Percentiles rank a stretch among this genome's conserved stretches.
Evolutionary conservation across 2,888 invertebrate species (phyloP).

Genomic region (Antitype chi): DNA sequence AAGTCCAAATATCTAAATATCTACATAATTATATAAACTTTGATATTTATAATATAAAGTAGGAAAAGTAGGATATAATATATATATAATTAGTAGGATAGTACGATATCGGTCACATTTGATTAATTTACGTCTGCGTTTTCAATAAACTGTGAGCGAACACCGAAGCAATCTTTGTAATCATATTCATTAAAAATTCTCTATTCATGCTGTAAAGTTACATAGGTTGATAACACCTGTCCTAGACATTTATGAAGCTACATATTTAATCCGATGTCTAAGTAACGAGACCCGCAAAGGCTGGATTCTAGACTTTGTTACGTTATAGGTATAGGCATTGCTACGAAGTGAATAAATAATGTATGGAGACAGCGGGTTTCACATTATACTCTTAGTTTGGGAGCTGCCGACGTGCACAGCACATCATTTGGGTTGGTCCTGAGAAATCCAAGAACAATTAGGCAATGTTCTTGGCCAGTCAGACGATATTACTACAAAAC

Average conservation of each 20-base stretch:
- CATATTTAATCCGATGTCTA: slow-evolving; percentile 50
- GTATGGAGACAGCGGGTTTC: slow-evolving; percentile 37
- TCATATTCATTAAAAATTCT: slow-evolving; percentile 7
- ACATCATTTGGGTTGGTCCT: background rate
- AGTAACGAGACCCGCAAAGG: slow-evolving; percentile 36
- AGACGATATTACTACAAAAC: background rate
- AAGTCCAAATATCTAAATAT: too few species aligned
- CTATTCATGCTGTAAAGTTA: slow-evolving; percentile 6
- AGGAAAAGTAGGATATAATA: too few species aligned
- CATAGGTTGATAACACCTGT: slow-evolving; percentile 8
- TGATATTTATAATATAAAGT: too few species aligned
- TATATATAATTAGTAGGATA: too few species aligned
- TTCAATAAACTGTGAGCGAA: background rate
- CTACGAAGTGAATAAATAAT: slow-evolving; percentile 55
- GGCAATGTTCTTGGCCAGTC: too few species aligned
- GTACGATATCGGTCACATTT: background rate
- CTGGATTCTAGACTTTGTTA: slow-evolving; percentile 37
- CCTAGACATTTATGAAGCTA: slow-evolving; percentile 15
- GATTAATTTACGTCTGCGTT: background rate
- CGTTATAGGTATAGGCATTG: slow-evolving; percentile 6
- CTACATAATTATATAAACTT: too few species aligned
- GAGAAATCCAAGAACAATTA: background rate
- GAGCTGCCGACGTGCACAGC: slow-evolving; percentile 15
- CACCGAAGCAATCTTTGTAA: background rate
- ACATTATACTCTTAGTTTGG: slow-evolving; percentile 27